Conservation (phyloP, 2,888 invertebrate species). For the Epinotia ramella region DNA sequence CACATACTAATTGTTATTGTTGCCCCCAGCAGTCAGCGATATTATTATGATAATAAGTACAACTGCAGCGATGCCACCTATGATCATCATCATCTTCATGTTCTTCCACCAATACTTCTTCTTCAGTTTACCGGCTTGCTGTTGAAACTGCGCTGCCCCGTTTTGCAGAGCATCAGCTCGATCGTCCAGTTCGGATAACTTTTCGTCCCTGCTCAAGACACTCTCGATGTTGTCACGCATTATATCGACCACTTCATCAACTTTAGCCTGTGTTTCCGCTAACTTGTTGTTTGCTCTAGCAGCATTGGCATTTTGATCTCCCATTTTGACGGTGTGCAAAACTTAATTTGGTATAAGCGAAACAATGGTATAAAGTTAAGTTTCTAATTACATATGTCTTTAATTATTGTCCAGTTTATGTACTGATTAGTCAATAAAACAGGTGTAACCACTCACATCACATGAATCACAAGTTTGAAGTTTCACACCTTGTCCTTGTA, state of each 20-base stretch:
- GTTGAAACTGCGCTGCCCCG: conserved; percentile 95
- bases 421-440: conserved; percentile 1
- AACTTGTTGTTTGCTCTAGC: conserved; percentile 5
- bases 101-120: conserved; percentile 97
- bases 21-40: conserved; percentile 38
- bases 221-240: conserved; percentile 96
- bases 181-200: conserved; percentile 93
- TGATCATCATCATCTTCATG: conserved; percentile 94
- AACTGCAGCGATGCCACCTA: conserved; percentile 90
- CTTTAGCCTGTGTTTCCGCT: conserved; percentile 56
- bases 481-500: no score
- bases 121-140: conserved; percentile 94
- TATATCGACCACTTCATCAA: conserved; percentile 88
- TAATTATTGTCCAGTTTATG: neutral
- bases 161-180: conserved; percentile 94
- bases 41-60: conserved; percentile 90
- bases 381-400: neutral
- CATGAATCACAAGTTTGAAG: neutral
- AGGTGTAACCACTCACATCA: neutral
- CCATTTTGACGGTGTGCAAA: conserved; percentile 2
- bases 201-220: conserved; percentile 94
- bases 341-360: no score
- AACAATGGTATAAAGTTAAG: neutral
- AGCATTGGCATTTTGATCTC: conserved; percentile 9
- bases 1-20: neutral